Percentiles rank a stretch among this genome's conserved stretches.
Conservation (phyloP, 2,797 vertebrate species). For the Gastrophryne carolinensis region DNA sequence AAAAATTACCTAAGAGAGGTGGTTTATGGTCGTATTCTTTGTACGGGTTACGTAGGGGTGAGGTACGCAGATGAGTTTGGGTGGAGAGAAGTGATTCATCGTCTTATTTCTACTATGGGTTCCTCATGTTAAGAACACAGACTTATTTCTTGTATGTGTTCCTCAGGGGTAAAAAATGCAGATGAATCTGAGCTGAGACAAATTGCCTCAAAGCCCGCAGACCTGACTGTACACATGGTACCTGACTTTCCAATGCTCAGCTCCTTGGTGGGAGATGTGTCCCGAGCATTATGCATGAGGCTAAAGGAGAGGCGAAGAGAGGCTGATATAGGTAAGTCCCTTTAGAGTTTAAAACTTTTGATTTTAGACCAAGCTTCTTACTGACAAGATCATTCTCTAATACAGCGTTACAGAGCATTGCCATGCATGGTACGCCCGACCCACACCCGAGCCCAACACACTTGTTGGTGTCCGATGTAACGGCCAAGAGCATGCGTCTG, state of each 20-base stretch:
- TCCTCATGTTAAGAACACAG: too few relatives aligned
- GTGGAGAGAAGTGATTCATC: too few relatives aligned
- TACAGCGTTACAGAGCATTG: conserved; percentile 15
- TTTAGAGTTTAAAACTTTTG: too few relatives aligned
- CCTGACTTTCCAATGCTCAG: conserved; percentile 87
- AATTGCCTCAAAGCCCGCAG: conserved; percentile 84
- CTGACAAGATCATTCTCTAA: not conserved
- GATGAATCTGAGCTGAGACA: conserved; percentile 87
- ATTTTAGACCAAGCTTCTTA: not conserved
- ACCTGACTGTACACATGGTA: conserved; percentile 86
- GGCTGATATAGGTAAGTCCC: conserved; percentile 57
- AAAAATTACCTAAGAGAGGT: too few relatives aligned
- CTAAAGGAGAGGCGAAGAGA: conserved; percentile 75
- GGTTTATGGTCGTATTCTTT: too few relatives aligned
- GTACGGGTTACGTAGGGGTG: too few relatives aligned
- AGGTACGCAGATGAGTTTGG: too few relatives aligned
- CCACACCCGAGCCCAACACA: conserved; percentile 76
- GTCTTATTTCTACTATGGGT: too few relatives aligned
- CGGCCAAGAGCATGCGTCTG: conserved; percentile 79
- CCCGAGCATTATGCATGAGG: conserved; percentile 81
- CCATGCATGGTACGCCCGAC: conserved; percentile 56
- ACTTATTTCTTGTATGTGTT: not conserved
- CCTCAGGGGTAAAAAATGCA: conserved; percentile 90
- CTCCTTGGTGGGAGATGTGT: conserved; percentile 80
- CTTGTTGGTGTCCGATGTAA: conserved; percentile 79